phyloP scores from a whole-genome alignment of 2,797 vertebrate genomes.

The Mareca strepera region DNA sequence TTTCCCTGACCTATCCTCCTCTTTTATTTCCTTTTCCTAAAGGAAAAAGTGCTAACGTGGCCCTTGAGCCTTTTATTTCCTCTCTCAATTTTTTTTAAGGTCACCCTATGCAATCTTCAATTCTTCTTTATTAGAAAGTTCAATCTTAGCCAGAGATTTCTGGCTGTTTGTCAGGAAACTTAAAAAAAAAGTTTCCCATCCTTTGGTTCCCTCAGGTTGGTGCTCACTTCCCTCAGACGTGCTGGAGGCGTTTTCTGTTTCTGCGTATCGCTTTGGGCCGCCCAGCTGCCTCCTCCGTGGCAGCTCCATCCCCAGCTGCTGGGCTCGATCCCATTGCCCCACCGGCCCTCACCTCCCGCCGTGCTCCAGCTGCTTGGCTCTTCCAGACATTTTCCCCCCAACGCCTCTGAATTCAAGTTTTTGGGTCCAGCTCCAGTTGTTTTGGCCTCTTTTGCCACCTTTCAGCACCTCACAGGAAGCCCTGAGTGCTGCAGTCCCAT shows the following conservation, averaged over 20 bases:
- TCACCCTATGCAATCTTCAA: neutral
- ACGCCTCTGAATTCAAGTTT: neutral
- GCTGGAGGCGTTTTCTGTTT: neutral
- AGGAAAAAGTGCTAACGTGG: neutral
- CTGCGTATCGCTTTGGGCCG: neutral
- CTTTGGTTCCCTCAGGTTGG: neutral
- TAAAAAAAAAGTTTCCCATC: neutral
- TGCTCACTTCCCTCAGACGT: fast-evolving
- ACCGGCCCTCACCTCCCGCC: neutral
- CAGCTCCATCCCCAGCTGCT: neutral
- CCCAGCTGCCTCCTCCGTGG: neutral
- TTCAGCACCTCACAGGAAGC: neutral
- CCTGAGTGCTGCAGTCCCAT: neutral
- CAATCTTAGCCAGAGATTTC: slow-evolving; percentile 13
- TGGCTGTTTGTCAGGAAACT: neutral
- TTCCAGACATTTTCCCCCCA: neutral
- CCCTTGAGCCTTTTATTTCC: neutral
- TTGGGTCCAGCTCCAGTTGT: neutral
- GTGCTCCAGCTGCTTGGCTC: neutral
- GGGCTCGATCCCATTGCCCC: fast-evolving
- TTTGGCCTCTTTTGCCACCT: neutral
- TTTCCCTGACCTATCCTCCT: neutral
- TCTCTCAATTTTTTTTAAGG: neutral
- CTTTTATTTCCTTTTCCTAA: neutral
- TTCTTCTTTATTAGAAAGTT: neutral